Evolutionary conservation across 2,797 vertebrate genomes (phyloP).

Genomic region (Spinus olivaceus): DNA sequence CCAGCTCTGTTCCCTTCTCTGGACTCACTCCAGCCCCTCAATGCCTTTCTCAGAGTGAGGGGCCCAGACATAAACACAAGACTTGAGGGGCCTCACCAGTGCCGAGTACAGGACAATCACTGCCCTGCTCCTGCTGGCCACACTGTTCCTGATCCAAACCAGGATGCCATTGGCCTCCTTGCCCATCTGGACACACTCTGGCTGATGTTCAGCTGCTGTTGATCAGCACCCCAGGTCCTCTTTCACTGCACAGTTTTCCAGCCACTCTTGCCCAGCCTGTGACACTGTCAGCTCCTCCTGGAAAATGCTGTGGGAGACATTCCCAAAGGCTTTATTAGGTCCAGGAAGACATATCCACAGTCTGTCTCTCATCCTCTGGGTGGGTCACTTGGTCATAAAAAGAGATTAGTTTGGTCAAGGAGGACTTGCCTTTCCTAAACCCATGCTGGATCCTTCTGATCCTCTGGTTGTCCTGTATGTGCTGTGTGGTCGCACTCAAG

Average conservation of each 20-base stretch:
- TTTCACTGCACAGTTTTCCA: not conserved
- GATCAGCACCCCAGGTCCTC: not conserved
- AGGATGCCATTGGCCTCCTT: not conserved
- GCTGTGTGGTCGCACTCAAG: accelerated
- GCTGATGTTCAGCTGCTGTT: not conserved
- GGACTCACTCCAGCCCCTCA: not conserved
- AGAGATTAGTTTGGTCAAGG: not conserved
- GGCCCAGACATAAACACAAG: not conserved
- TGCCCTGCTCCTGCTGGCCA: not conserved
- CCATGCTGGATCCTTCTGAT: not conserved
- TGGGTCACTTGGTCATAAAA: not conserved
- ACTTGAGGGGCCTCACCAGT: not conserved
- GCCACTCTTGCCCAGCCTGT: not conserved
- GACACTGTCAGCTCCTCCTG: not conserved
- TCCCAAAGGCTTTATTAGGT: not conserved
- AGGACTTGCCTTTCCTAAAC: not conserved
- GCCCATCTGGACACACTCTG: not conserved
- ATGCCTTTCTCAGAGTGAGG: not conserved
- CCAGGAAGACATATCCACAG: not conserved
- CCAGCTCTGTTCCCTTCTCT: accelerated
- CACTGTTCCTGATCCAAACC: not conserved
- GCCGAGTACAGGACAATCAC: not conserved
- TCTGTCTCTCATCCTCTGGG: not conserved
- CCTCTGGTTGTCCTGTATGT: not conserved
- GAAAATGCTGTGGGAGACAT: not conserved